A percentile compares a stretch with the other conserved stretches of the same genome.
These are phyloP conservation scores for Dromococcyx pavoninus DNA, from an alignment of 2,797 vertebrate species.

Conservation along the genomic window DNA sequence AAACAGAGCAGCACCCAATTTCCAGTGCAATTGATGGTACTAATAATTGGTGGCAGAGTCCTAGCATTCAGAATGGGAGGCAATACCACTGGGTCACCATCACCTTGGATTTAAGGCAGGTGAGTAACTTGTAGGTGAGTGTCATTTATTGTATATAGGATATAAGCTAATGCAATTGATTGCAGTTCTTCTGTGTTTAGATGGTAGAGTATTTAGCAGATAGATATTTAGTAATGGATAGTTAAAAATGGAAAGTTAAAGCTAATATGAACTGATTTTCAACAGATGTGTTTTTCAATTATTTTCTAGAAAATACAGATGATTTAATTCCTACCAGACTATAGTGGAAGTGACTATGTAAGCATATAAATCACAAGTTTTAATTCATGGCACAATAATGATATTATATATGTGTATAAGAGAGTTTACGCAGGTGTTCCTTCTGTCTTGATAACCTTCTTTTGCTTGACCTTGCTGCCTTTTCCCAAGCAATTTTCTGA, in stretches of 20 bases:
- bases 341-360: background rate
- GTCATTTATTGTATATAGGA: background rate
- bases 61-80: constrained; percentile 93
- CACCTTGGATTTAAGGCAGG: constrained; percentile 93
- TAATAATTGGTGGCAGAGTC: constrained; percentile 98
- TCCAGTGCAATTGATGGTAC: constrained; percentile 92
- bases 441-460: background rate
- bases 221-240: background rate
- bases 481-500: background rate
- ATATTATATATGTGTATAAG: background rate
- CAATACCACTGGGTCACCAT: constrained; percentile 93
- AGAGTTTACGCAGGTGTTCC: background rate
- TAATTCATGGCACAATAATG: background rate
- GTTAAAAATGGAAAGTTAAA: background rate
- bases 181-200: background rate
- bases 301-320: background rate
- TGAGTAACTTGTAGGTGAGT: constrained; percentile 48
- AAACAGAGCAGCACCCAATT: constrained; percentile 90
- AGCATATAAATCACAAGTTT: background rate
- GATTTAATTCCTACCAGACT: background rate
- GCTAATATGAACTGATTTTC: background rate
- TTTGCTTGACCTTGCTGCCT: background rate
- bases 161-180: background rate
- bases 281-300: background rate
- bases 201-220: background rate